These are phyloP conservation scores for Magallana nippona DNA, from an alignment of 2,888 invertebrate species.

Conservation along the genomic window DNA sequence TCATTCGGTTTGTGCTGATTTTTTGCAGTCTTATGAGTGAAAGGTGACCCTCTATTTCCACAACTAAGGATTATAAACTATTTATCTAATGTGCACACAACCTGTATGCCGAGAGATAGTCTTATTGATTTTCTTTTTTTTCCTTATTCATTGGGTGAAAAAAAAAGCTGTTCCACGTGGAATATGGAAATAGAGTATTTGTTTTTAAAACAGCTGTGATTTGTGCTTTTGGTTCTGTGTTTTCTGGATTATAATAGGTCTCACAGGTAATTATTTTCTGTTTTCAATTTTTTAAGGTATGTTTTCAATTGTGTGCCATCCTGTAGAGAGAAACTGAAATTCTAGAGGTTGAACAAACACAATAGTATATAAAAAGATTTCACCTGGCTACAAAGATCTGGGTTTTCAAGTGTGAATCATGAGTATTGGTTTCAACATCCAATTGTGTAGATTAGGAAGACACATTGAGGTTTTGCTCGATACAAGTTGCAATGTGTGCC, in stretches of 20 bases:
- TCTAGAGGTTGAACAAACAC: neutral
- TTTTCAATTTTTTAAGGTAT: neutral
- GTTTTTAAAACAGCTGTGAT: neutral
- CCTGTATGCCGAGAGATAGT: neutral
- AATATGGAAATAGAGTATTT: neutral
- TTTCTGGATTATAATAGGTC: neutral
- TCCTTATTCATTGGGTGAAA: neutral
- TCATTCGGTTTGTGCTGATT: neutral
- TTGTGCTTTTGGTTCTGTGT: neutral
- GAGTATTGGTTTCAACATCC: neutral
- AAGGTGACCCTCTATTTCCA: neutral
- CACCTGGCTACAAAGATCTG: neutral
- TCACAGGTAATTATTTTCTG: neutral
- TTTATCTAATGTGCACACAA: neutral
- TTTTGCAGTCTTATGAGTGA: neutral
- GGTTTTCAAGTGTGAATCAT: conserved; percentile 7
- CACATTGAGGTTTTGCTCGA: neutral
- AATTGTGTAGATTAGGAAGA: neutral
- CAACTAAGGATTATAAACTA: conserved; percentile 11
- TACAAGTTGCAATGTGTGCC: neutral
- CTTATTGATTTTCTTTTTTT: neutral
- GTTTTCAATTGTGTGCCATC: neutral
- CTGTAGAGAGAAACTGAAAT: conserved; percentile 6
- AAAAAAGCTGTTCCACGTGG: conserved; percentile 27
- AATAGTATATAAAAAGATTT: neutral